These are phyloP conservation scores for Cottoperca gobio DNA, from an alignment of 2,797 vertebrate genomes.

Conservation along the genomic window DNA sequence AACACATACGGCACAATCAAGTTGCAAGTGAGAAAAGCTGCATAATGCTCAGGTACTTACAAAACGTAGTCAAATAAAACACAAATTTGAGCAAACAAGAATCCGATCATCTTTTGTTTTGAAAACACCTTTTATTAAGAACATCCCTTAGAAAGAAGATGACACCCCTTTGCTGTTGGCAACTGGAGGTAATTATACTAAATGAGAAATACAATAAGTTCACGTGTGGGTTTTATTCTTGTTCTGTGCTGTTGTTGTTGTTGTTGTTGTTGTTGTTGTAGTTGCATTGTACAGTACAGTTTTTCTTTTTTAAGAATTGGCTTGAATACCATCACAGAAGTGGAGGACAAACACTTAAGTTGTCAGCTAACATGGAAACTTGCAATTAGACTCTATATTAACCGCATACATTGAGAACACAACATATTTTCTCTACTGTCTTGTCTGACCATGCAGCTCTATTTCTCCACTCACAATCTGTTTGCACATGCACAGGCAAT, in stretches of 20 bases:
- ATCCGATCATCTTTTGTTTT: slow-evolving; percentile 21
- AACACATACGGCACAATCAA: slow-evolving; percentile 55
- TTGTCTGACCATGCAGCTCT: slow-evolving; percentile 61
- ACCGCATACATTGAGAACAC: slow-evolving; percentile 26
- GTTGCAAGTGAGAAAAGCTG: slow-evolving; percentile 19
- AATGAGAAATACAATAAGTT: slow-evolving; percentile 15
- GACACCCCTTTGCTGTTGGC: slow-evolving; percentile 24
- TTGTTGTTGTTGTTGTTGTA: slow-evolving; percentile 13
- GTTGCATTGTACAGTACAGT: slow-evolving; percentile 1
- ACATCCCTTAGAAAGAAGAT: slow-evolving; percentile 17
- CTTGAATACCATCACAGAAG: slow-evolving; percentile 31
- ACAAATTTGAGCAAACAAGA: slow-evolving; percentile 21
- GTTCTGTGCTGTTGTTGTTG: not conserved
- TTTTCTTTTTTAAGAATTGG: slow-evolving; percentile 22
- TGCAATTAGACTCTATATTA: slow-evolving; percentile 37
- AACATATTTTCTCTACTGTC: slow-evolving; percentile 63
- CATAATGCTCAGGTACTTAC: slow-evolving; percentile 19
- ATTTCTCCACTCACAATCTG: slow-evolving; percentile 73
- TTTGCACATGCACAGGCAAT: slow-evolving; percentile 71
- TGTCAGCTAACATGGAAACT: slow-evolving; percentile 22
- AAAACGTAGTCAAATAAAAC: slow-evolving; percentile 19
- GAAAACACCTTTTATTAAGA: slow-evolving; percentile 18
- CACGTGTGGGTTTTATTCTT: slow-evolving; percentile 27
- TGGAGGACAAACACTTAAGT: slow-evolving; percentile 12
- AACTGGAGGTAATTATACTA: slow-evolving; percentile 25